A percentile compares a stretch with the other conserved stretches of the same genome.
phyloP scores from a whole-genome alignment of 2,888 invertebrate genomes.

The Mesorhabditis spiculigera region DNA sequence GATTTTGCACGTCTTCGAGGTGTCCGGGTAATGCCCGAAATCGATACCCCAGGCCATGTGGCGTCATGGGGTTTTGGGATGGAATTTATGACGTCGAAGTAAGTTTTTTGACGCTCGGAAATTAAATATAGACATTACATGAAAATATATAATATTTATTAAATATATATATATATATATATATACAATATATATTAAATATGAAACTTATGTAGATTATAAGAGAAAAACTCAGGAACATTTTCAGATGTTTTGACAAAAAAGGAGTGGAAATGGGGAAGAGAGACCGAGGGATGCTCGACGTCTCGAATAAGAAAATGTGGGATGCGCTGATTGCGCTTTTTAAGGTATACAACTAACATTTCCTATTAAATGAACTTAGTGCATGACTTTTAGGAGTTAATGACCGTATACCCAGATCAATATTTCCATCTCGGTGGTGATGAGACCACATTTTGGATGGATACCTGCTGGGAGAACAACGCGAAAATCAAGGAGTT shows the following conservation, averaged over 20 bases:
- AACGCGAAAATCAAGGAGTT: slow-evolving; percentile 13
- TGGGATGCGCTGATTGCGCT: slow-evolving; percentile 11
- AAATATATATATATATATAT: no score
- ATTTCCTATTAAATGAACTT: no score
- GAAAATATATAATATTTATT: no score
- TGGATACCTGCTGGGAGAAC: slow-evolving; percentile 14
- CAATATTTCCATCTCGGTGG: slow-evolving; percentile 14
- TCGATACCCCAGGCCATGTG: slow-evolving; percentile 74
- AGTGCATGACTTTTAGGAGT: no score
- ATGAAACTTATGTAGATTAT: no score
- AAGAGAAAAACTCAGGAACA: no score
- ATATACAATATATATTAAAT: no score
- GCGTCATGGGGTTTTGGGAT: slow-evolving; percentile 15
- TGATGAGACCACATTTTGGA: slow-evolving; percentile 15
- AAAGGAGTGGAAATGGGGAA: slow-evolving; percentile 6
- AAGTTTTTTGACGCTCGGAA: neutral
- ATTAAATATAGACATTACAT: no score
- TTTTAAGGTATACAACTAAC: slow-evolving; percentile 15
- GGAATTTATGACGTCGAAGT: slow-evolving; percentile 4
- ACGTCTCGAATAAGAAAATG: slow-evolving; percentile 10
- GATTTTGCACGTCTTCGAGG: slow-evolving; percentile 76
- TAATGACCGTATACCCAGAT: slow-evolving; percentile 7
- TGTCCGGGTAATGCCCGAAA: slow-evolving; percentile 81
- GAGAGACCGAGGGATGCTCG: slow-evolving; percentile 12
- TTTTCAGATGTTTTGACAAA: neutral